Percentiles rank a stretch among this genome's conserved stretches.
Conservation (phyloP, 1,140 invertebrate genomes). For the Spodoptera litura region DNA sequence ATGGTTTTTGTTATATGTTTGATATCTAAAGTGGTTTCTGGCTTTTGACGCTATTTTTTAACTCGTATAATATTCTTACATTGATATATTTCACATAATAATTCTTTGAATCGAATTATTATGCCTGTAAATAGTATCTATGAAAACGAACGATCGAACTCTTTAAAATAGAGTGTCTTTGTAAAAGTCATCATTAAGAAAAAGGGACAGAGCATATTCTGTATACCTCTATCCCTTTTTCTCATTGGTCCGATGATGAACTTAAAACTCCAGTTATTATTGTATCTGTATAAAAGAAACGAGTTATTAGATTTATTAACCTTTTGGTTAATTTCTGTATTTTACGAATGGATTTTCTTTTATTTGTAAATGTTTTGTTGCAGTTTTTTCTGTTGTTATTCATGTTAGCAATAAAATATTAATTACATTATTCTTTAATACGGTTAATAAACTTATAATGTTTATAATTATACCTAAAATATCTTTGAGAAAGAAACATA, state of each 20-base stretch:
- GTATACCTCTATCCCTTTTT: too few species aligned
- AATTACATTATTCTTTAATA: background rate
- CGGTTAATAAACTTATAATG: background rate
- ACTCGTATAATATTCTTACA: background rate
- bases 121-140: conserved; percentile 43
- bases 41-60: background rate
- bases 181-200: too few species aligned
- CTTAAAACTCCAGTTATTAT: background rate
- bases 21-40: background rate
- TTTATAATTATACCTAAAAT: background rate
- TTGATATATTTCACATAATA: conserved; percentile 45
- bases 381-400: conserved; percentile 13
- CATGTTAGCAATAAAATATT: conserved; percentile 3
- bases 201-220: too few species aligned
- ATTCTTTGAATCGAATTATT: conserved; percentile 40
- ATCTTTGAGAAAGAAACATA: too few species aligned
- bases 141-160: conserved; percentile 42
- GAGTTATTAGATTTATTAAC: background rate
- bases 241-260: too few species aligned
- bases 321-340: background rate
- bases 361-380: conserved; percentile 22
- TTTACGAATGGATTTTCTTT: background rate
- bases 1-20: background rate
- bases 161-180: background rate
- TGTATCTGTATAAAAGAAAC: conserved; percentile 51